Evolutionary conservation across 1,140 invertebrate genomes (phyloP).

Genomic region (Camponotus floridanus): DNA sequence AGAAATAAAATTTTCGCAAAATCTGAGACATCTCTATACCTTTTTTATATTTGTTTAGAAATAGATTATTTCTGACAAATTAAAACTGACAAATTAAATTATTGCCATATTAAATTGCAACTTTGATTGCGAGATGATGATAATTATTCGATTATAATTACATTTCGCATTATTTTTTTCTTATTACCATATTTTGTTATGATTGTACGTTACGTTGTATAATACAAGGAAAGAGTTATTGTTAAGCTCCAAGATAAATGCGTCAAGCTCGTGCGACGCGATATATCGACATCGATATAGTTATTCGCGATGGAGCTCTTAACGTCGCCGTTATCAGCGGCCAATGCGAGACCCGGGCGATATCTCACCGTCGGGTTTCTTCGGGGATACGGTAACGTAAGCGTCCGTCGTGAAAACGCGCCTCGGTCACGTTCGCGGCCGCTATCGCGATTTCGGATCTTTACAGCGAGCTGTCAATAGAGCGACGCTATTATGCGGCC

Average conservation of each 20-base stretch:
- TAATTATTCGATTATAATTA: neutral
- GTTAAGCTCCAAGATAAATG: slow-evolving; percentile 16
- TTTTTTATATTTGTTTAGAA: too few relatives aligned
- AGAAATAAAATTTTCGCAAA: neutral
- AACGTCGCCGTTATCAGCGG: slow-evolving; percentile 52
- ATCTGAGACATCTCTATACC: neutral
- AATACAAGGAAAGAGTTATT: slow-evolving; percentile 2
- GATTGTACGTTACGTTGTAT: neutral
- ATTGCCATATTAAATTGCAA: neutral
- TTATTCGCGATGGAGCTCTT: slow-evolving; percentile 48
- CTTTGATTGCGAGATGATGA: neutral
- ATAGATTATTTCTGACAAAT: neutral
- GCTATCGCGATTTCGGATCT: slow-evolving; percentile 58
- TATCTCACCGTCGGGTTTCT: slow-evolving; percentile 47
- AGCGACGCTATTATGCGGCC: slow-evolving; percentile 56
- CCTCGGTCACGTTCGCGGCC: slow-evolving; percentile 61
- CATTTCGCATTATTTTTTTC: neutral
- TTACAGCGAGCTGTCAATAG: slow-evolving; percentile 64
- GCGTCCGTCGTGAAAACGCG: slow-evolving; percentile 51
- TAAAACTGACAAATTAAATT: too few relatives aligned
- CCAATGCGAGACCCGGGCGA: slow-evolving; percentile 36
- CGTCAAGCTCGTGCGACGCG: neutral
- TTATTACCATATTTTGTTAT: neutral
- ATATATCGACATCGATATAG: slow-evolving; percentile 53
- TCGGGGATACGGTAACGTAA: slow-evolving; percentile 58